phyloP scores from a whole-genome alignment of 2,113 vertebrate species.

The Cygnus buccinator region DNA sequence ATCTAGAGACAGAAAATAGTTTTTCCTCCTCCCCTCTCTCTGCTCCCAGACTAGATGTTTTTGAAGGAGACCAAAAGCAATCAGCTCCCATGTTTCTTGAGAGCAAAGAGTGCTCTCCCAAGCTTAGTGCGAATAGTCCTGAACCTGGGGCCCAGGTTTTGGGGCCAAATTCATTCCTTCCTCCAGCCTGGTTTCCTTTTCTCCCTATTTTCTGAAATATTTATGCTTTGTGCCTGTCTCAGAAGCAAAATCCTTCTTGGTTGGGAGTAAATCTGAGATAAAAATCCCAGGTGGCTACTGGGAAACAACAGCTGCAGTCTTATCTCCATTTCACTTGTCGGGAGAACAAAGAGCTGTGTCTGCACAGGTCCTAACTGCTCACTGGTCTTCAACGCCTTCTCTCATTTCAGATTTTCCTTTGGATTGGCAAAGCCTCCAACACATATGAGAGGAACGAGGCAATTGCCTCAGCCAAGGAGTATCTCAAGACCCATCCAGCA shows the following conservation, averaged over 20 bases:
- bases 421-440: slow-evolving; percentile 86
- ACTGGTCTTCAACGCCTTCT: neutral
- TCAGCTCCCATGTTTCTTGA: neutral
- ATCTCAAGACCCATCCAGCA: slow-evolving; percentile 86
- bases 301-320: neutral
- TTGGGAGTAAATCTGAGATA: neutral
- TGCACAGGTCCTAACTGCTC: neutral
- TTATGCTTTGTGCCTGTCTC: neutral
- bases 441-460: slow-evolving; percentile 82
- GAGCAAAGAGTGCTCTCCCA: neutral
- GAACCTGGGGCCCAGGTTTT: too few relatives aligned
- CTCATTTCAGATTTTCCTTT: slow-evolving; percentile 85
- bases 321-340: neutral
- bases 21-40: too few relatives aligned
- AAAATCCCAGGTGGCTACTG: neutral
- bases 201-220: neutral
- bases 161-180: too few relatives aligned
- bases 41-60: neutral
- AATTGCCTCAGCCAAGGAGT: slow-evolving; percentile 76
- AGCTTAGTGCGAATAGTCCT: too few relatives aligned
- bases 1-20: neutral
- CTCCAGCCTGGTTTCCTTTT: neutral
- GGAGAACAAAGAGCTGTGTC: neutral
- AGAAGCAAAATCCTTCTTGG: neutral
- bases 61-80: neutral